Evolutionary conservation across 2,797 vertebrate species (phyloP).

Genomic region (Takifugu ocellatus): DNA sequence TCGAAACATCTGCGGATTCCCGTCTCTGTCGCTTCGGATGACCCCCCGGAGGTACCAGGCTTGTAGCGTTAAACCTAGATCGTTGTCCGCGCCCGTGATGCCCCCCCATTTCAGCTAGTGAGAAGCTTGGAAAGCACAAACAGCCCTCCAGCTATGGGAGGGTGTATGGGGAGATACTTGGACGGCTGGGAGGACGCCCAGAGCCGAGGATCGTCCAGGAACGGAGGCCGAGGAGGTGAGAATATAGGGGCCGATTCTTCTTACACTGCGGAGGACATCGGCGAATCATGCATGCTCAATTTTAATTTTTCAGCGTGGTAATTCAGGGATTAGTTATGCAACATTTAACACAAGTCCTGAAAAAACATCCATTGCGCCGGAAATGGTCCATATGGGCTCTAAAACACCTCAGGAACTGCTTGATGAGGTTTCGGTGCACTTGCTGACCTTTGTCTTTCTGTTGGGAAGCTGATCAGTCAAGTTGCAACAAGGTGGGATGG

Average conservation of each 20-base stretch:
- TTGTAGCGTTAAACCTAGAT: conserved; percentile 29
- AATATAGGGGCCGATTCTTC: background rate
- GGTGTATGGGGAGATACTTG: conserved; percentile 92
- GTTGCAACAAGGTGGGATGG: no score
- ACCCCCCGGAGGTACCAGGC: conserved; percentile 1
- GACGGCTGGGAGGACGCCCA: conserved; percentile 84
- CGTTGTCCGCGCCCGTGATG: conserved; percentile 55
- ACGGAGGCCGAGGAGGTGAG: conserved; percentile 86
- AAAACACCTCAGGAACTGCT: conserved; percentile 24
- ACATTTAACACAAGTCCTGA: no score
- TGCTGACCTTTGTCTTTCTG: background rate
- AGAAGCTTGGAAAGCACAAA: conserved; percentile 32
- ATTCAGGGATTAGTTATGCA: background rate
- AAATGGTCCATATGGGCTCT: background rate
- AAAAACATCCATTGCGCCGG: no score
- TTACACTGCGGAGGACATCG: background rate
- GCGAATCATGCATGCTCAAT: background rate
- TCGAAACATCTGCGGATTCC: background rate
- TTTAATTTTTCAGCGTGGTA: background rate
- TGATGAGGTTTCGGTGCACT: conserved; percentile 28
- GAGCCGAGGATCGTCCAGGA: conserved; percentile 75
- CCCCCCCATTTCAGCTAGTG: conserved; percentile 55
- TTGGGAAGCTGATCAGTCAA: background rate
- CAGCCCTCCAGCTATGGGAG: conserved; percentile 83
- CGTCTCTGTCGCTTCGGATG: conserved; percentile 17